These are phyloP conservation scores for Piscicola geometra DNA, from an alignment of 2,888 invertebrate species.

Conservation along the genomic window DNA sequence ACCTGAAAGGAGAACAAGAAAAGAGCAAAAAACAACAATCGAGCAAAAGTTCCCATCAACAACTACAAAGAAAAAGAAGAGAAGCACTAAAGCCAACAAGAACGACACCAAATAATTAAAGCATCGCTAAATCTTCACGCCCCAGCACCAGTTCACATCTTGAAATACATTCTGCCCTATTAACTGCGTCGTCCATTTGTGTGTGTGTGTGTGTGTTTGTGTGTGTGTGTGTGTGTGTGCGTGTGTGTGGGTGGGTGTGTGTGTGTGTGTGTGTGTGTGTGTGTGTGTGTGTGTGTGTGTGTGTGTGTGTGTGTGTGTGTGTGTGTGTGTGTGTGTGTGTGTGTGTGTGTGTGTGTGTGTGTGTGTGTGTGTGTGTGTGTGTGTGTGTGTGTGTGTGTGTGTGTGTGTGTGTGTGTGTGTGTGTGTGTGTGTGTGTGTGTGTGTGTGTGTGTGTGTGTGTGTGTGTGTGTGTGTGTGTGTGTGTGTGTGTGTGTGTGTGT, in stretches of 20 bases:
- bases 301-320: slow-evolving; percentile 15
- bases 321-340: slow-evolving; percentile 15
- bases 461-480: slow-evolving; percentile 15
- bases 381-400: slow-evolving; percentile 17
- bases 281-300: slow-evolving; percentile 17
- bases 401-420: slow-evolving; percentile 15
- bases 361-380: slow-evolving; percentile 11
- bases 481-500: slow-evolving; percentile 15
- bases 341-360: slow-evolving; percentile 15
- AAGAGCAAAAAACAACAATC: no score
- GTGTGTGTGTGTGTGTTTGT: no score
- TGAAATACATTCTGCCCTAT: not conserved
- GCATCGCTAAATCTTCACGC: not conserved
- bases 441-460: slow-evolving; percentile 11
- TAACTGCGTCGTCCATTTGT: not conserved
- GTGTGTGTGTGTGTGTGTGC: no score
- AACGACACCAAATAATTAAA: no score
- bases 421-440: slow-evolving; percentile 15
- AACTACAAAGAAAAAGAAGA: not conserved
- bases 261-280: slow-evolving; percentile 21
- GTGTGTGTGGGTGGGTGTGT: not conserved
- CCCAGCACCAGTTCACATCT: not conserved
- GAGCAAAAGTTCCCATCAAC: not conserved
- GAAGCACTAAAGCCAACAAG: no score
- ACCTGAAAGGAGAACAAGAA: no score